Evolutionary conservation across 2,888 invertebrate genomes (phyloP).

Genomic region (Heliconius ismenius): DNA sequence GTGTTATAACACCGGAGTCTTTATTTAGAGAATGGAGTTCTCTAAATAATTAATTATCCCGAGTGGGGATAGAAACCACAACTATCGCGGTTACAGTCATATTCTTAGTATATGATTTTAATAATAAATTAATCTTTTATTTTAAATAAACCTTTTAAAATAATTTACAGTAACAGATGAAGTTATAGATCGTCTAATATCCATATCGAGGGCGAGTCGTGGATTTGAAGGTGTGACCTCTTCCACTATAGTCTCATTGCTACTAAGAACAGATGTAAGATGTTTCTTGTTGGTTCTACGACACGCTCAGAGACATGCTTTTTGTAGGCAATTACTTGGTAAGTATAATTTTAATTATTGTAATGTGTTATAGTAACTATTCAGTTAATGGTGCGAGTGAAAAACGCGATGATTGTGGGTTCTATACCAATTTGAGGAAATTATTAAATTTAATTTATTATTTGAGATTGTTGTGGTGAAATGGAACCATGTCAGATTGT

Average conservation of each 20-base stretch:
- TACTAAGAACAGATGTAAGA: constrained; percentile 58
- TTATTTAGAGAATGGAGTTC: too few relatives aligned
- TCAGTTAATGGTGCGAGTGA: not conserved
- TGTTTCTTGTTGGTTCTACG: constrained; percentile 65
- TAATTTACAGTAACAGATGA: constrained; percentile 61
- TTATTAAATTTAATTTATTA: too few relatives aligned
- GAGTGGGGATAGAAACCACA: too few relatives aligned
- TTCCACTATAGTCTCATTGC: constrained; percentile 55
- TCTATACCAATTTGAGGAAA: too few relatives aligned
- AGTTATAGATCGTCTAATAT: constrained; percentile 63
- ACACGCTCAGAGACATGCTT: constrained; percentile 59
- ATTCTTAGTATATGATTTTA: too few relatives aligned
- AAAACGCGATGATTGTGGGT: not conserved
- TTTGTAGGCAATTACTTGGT: constrained; percentile 70
- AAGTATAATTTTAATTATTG: not conserved
- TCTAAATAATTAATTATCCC: too few relatives aligned
- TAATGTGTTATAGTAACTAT: too few relatives aligned
- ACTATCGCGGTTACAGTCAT: too few relatives aligned
- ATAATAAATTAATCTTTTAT: not conserved
- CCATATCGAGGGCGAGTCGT: constrained; percentile 52
- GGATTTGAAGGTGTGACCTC: constrained; percentile 65
- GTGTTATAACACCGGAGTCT: too few relatives aligned
- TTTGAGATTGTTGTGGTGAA: too few relatives aligned
- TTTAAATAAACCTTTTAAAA: not conserved
- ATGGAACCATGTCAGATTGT: too few relatives aligned